These are phyloP conservation scores for Orgyia antiqua DNA, from an alignment of 2,888 invertebrate genomes.

Conservation along the genomic window DNA sequence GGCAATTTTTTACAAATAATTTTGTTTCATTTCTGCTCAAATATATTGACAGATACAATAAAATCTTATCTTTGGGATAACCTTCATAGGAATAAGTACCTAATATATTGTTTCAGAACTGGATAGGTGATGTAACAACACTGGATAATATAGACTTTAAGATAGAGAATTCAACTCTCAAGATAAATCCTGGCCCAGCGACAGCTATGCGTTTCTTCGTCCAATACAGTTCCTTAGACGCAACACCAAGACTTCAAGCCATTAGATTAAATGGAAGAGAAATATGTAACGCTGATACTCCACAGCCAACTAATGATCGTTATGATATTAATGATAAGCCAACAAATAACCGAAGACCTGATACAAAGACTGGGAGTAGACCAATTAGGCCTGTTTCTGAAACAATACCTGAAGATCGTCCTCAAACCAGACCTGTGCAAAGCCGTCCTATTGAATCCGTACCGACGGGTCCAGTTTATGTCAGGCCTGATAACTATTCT, in stretches of 20 bases:
- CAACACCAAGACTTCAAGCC: slow-evolving; percentile 64
- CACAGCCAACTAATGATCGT: slow-evolving; percentile 38
- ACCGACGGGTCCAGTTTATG: slow-evolving; percentile 43
- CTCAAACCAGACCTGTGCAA: slow-evolving; percentile 42
- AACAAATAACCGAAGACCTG: slow-evolving; percentile 3
- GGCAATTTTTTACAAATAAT: too few relatives aligned
- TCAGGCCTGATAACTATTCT: slow-evolving; percentile 35
- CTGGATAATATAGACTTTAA: slow-evolving; percentile 78
- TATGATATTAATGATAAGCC: slow-evolving; percentile 19
- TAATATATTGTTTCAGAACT: slow-evolving; percentile 68
- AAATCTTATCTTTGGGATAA: too few relatives aligned
- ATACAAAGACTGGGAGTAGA: slow-evolving; percentile 11
- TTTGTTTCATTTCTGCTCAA: too few relatives aligned
- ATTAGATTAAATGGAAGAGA: slow-evolving; percentile 79
- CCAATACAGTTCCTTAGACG: slow-evolving; percentile 69
- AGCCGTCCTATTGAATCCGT: slow-evolving; percentile 35
- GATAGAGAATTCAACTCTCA: slow-evolving; percentile 77
- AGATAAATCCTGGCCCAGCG: slow-evolving; percentile 75
- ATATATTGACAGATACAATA: too few relatives aligned
- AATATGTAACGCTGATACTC: slow-evolving; percentile 71
- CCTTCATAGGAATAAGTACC: too few relatives aligned
- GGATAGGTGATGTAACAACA: slow-evolving; percentile 79
- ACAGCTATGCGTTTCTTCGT: slow-evolving; percentile 79
- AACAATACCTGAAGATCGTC: slow-evolving; percentile 31
- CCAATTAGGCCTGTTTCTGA: slow-evolving; percentile 12